Base-by-base conservation (phyloP, 1,140 invertebrate genomes). In the Drosophila leontia region DNA sequence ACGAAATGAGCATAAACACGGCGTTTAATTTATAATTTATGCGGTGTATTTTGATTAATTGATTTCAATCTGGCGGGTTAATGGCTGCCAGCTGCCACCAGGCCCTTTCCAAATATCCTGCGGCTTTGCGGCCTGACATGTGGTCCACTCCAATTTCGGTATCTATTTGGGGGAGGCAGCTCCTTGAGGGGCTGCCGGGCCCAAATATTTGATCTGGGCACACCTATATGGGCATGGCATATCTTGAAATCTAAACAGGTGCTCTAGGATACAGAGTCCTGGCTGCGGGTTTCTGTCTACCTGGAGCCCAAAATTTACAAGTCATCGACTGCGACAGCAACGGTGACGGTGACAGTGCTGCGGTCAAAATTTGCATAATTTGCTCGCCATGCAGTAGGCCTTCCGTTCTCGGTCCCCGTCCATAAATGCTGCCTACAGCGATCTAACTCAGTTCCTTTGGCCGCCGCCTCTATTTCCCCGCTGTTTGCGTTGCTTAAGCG, bases 11-110 rank as follows among this genome's bases (percentile, higher is more conserved):
- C 55, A 74, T 74, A 74, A 83, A 67, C 71, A 78, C 47, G 23
- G 60, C 77, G 74, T 87, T 88, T 88, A 88, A 88, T 88, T 81
- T 88, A 88, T 88, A 88, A 88, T 88, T 88, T 84, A 90, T 88
- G 85, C 69, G 75, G 74, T 69, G 77, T 32, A 68, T 71, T 80
- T 88, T 88, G 84, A 88, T 88, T 88, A 88, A 90, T 88, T 84
- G 85, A 81, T 75, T 65, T 90, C 72, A 76, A 88, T 84, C 82
- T 78, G 68, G 64, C 61, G 68, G 63, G 76, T 80, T 77, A 77
- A 82, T 70, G 80, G 48, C 47, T 32, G 48, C 32, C 48, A 53
- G 37, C 47, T 44, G 41, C 44, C 29, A 7, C 7, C 26, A 48
- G 47, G 44, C 23, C 47, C 29, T 17, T 23, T 39, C 19, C 2